Conservation (phyloP, 1,140 invertebrate genomes). For the Drosophila watanabei region DNA sequence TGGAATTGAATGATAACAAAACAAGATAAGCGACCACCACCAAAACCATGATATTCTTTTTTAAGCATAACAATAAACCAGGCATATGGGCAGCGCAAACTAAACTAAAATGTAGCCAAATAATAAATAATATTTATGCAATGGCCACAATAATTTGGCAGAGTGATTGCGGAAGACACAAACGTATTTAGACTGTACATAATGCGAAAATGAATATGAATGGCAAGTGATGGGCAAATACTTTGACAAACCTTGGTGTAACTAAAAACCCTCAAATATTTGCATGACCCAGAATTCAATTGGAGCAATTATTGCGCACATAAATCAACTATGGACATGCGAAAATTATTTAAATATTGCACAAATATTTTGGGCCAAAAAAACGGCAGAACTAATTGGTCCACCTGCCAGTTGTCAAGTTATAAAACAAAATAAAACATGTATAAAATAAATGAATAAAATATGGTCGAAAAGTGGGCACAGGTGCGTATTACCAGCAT, state of each 20-base stretch:
- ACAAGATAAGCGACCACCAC: conserved; percentile 58
- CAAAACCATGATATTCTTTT: conserved; percentile 21
- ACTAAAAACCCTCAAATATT: conserved; percentile 6
- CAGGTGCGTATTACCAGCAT: conserved; percentile 54
- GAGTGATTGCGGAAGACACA: conserved; percentile 31
- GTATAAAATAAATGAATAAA: conserved; percentile 44
- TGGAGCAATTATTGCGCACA: conserved; percentile 58
- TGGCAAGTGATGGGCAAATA: conserved; percentile 20
- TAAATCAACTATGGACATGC: conserved; percentile 61
- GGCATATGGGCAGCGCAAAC: conserved; percentile 27
- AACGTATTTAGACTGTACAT: conserved; percentile 23
- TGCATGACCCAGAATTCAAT: conserved; percentile 53
- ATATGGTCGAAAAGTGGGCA: conserved; percentile 47
- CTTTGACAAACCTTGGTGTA: conserved; percentile 9
- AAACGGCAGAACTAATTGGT: conserved; percentile 65
- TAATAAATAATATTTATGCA: conserved; percentile 42
- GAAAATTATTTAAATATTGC: conserved; percentile 57
- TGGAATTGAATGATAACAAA: conserved; percentile 72
- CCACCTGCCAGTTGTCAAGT: conserved; percentile 61
- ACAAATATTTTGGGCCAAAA: conserved; percentile 38
- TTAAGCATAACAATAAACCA: conserved; percentile 29
- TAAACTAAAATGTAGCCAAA: conserved; percentile 28
- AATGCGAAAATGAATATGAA: conserved; percentile 40
- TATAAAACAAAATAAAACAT: conserved; percentile 46
- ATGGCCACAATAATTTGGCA: conserved; percentile 41